phyloP scores from a whole-genome alignment of 2,888 invertebrate species.

The Orthonychiurus folsomi region DNA sequence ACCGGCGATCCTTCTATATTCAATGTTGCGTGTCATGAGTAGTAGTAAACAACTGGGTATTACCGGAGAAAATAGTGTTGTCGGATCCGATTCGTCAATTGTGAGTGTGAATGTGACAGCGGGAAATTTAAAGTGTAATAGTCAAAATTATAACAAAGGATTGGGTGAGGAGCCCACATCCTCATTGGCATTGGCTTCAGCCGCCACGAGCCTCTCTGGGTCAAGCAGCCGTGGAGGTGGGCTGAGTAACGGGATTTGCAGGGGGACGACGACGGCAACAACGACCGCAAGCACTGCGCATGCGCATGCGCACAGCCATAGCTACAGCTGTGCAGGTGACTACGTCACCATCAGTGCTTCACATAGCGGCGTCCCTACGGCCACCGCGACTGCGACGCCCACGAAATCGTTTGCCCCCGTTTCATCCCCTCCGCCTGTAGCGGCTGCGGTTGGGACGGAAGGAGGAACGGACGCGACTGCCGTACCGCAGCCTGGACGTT shows the following conservation, averaged over 20 bases:
- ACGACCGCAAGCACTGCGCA: background rate
- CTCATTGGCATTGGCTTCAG: background rate
- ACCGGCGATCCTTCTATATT: too few species aligned
- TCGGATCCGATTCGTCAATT: background rate
- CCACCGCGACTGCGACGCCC: background rate
- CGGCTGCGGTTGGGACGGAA: background rate
- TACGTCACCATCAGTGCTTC: background rate
- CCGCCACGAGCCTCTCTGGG: background rate
- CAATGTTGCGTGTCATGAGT: too few species aligned
- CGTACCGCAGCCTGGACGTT: background rate
- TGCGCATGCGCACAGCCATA: too few species aligned
- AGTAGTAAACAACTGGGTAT: too few species aligned
- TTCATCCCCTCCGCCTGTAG: background rate
- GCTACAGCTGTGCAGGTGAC: background rate
- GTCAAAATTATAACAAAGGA: background rate
- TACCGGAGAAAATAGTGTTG: too few species aligned
- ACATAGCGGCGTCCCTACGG: background rate
- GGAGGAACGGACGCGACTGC: background rate
- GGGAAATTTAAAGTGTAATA: too few species aligned
- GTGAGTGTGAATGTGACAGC: background rate
- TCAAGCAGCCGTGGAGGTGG: background rate
- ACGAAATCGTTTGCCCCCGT: conserved; percentile 9
- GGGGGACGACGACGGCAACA: background rate
- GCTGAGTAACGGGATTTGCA: conserved; percentile 4
- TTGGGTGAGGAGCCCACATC: too few species aligned